Base-by-base conservation (phyloP, 1,140 invertebrate species). In the Diprion similis region DNA sequence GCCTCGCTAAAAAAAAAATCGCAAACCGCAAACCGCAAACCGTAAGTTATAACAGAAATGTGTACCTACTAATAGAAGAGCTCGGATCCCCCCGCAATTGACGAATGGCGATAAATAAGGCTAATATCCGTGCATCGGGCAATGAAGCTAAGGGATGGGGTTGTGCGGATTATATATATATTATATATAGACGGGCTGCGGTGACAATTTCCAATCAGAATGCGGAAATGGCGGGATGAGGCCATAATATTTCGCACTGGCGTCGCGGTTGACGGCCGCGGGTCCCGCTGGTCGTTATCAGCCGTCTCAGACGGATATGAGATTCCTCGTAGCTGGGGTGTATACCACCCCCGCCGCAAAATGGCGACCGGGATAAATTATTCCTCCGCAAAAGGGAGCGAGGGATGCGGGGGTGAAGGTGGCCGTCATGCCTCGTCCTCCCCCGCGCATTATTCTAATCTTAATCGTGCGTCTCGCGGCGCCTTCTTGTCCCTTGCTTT, bases 281-380 rank as follows among this genome's bases (percentile, higher is more conserved):
- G 67, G 47, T 68, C 68, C 45, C 66, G 75, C 64, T 66, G 66
- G 48, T 51, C 71, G 78, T 83, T 83, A 83, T 83, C 82, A 76
- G 48, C 66, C 78, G 78, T 85, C 83, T 85, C 81, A 80, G 81
- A 79, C 83, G 83, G 83, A 85, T 85, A 85, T 82, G 81, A 84
- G 83, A 84, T 84, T 78, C 79, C 73, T 82, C 71, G 73, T 65
- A 70, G 24, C 24, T 37, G 24, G 11, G n/a, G 11, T n/a, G 51
- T n/a, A n/a, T 4, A 8, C 11, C 11, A 59, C 73, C 74, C 73
- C 75, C 75, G 74, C 78, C 76, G 77, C 81, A 78, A 81, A 84
- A 81, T 81, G 78, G 75, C 81, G 77, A 77, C 69, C 66, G 47
- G 68, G 71, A 75, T 85, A 79, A 85, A 83, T 84, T 84, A 83